Conservation (phyloP, 1,140 invertebrate species). For the Ectropis grisescens region DNA sequence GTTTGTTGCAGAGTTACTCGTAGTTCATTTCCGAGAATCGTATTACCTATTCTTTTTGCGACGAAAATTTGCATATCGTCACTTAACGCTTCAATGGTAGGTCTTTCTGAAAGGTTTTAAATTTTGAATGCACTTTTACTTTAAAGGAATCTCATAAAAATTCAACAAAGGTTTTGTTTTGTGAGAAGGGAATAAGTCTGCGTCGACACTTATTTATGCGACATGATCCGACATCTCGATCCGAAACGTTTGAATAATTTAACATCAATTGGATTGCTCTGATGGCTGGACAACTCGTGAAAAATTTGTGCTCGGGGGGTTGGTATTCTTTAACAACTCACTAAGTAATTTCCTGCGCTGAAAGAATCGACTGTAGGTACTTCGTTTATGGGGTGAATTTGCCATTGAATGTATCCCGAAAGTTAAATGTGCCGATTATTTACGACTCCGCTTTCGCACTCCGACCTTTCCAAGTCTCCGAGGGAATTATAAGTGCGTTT, state of each 20-base stretch:
- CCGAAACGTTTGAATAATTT: constrained; percentile 11
- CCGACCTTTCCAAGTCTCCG: constrained; percentile 12
- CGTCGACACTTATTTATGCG: no score
- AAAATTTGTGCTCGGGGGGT: constrained; percentile 3
- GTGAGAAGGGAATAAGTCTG: no score
- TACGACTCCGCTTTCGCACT: constrained; percentile 14
- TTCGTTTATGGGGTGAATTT: constrained; percentile 21
- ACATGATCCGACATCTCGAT: constrained; percentile 7
- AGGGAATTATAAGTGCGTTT: constrained; percentile 16
- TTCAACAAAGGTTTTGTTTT: no score
- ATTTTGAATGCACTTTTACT: no score
- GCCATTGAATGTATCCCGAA: constrained; percentile 13
- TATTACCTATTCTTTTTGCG: no score
- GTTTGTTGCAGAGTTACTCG: no score
- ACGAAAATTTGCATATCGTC: no score
- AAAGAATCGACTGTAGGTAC: constrained; percentile 6
- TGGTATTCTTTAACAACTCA: constrained; percentile 1
- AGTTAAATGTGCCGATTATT: constrained; percentile 24
- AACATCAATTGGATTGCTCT: constrained; percentile 13
- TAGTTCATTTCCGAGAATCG: no score
- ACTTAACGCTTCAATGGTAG: no score
- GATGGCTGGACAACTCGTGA: constrained; percentile 5
- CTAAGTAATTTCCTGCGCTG: neutral
- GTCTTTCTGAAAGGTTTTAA: no score
- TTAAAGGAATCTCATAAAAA: no score